Conservation (phyloP, 2,888 invertebrate species). For the Ormyrus pomaceus region DNA sequence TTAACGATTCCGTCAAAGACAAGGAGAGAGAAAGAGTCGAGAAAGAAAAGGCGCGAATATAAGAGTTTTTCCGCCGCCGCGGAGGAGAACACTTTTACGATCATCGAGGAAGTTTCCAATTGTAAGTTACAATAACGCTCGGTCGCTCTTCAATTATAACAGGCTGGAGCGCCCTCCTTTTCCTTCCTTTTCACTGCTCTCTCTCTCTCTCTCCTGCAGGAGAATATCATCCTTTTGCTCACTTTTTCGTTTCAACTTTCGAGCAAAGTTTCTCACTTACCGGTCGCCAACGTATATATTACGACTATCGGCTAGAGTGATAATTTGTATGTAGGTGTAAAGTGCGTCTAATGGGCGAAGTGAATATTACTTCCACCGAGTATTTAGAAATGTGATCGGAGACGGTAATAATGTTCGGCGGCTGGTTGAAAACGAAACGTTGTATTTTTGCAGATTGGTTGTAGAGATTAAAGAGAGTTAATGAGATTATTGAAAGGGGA, state of each 20-base stretch:
- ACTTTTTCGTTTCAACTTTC: conserved; percentile 13
- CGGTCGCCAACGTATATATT: no score
- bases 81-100: conserved; percentile 40
- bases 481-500: no score
- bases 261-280: conserved; percentile 15
- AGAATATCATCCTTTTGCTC: background rate
- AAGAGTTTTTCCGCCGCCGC: conserved; percentile 23
- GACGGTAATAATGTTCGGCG: no score
- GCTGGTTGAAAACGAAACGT: no score
- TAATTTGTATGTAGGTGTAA: no score
- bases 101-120: conserved; percentile 48
- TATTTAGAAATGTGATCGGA: no score
- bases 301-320: no score
- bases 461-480: no score
- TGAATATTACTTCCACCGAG: no score
- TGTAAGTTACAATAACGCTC: conserved; percentile 38
- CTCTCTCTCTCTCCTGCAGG: background rate
- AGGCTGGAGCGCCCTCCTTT: background rate
- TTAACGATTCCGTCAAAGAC: conserved; percentile 49
- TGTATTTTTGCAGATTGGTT: no score
- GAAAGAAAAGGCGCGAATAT: conserved; percentile 18
- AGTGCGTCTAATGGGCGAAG: no score
- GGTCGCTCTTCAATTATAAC: conserved; percentile 49
- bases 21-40: background rate
- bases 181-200: conserved; percentile 5